Evolutionary conservation across 2,113 vertebrate genomes (phyloP), one percentile per base, ranked within the genome.

Genomic region (Chaetodon trifascialis): DNA sequence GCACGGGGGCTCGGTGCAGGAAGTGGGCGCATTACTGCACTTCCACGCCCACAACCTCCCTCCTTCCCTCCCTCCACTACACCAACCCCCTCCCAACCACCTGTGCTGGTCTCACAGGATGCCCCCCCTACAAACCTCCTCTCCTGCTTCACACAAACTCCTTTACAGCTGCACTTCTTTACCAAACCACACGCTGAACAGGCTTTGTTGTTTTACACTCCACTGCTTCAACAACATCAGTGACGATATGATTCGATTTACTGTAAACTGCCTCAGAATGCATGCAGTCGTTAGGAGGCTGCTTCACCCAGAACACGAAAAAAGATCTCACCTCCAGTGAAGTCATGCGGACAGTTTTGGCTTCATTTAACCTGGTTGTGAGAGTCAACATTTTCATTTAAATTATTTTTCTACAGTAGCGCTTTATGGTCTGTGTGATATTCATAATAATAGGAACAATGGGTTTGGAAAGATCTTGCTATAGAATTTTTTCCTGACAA

Each of bases 41-140:
- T 78, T 95, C 89, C 88, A 92, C 90, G 82, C 92, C 91, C 91
- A 92, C 90, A 89, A 91, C 94, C 96, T 86, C 90, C 83, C 76
- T 76, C 21, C 12, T n/a, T 40, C 51, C 66, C 88, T 25, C 66
- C 82, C 64, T 85, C 80, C 70, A 36, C 68, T 40, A 49, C 71
- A 67, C 59, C 81, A 58, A 68, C 76, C 77, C 83, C 85, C 91
- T 85, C 89, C 91, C 88, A 92, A 95, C 96, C 97, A 97, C 97
- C 97, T 96, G 95, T 91, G 94, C 93, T 93, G 92, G 94, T 95
- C 95, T 95, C 95, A 95, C 95, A 97, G 97, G 96, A 97, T 96
- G 95, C 91, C 91, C 84, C 83, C 94, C 88, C 30, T n/a, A 86
- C 93, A 38, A 25, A 78, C 66, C 63, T 55, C 73, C 11, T 52